Percentiles rank a stretch among this genome's conserved stretches.
Evolutionary conservation across 1,140 invertebrate genomes (phyloP).

Genomic region (Muscidifurax raptorellus): DNA sequence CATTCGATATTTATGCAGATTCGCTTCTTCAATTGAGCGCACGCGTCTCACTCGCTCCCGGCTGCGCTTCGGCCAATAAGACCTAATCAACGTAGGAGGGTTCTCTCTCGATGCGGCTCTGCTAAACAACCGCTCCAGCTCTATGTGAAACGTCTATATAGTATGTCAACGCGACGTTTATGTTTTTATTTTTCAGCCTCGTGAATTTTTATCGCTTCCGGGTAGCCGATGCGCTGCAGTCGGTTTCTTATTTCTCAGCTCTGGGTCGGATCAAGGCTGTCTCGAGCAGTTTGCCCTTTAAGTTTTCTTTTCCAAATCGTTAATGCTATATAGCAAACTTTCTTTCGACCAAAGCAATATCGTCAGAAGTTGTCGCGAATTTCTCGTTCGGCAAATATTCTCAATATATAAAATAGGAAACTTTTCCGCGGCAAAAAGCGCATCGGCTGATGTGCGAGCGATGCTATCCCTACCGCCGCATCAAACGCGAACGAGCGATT

Average conservation of each 20-base stretch:
- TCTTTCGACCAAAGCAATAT: too few relatives aligned
- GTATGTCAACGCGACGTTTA: not conserved
- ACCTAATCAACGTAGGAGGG: constrained; percentile 73
- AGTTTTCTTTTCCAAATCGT: too few relatives aligned
- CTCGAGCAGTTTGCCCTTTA: too few relatives aligned
- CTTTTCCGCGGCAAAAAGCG: not conserved
- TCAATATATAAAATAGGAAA: not conserved
- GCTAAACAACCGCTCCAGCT: constrained; percentile 15
- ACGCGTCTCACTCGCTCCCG: constrained; percentile 14
- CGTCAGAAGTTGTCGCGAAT: too few relatives aligned
- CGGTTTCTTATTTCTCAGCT: too few relatives aligned
- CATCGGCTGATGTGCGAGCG: not conserved
- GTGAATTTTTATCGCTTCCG: too few relatives aligned
- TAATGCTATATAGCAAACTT: too few relatives aligned
- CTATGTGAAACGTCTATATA: not conserved
- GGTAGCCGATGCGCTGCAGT: too few relatives aligned
- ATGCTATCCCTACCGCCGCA: not conserved
- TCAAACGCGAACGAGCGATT: not conserved
- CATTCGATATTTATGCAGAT: constrained; percentile 30
- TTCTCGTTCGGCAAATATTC: too few relatives aligned
- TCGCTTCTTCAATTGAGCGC: constrained; percentile 29
- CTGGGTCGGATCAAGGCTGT: too few relatives aligned
- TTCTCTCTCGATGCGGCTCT: constrained; percentile 8
- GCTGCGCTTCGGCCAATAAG: constrained; percentile 76
- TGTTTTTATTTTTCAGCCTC: constrained; percentile 4